Percentiles rank a stretch among this genome's conserved stretches.
phyloP scores from a whole-genome alignment of 2,888 invertebrate genomes.

The Macrophya annulata region DNA sequence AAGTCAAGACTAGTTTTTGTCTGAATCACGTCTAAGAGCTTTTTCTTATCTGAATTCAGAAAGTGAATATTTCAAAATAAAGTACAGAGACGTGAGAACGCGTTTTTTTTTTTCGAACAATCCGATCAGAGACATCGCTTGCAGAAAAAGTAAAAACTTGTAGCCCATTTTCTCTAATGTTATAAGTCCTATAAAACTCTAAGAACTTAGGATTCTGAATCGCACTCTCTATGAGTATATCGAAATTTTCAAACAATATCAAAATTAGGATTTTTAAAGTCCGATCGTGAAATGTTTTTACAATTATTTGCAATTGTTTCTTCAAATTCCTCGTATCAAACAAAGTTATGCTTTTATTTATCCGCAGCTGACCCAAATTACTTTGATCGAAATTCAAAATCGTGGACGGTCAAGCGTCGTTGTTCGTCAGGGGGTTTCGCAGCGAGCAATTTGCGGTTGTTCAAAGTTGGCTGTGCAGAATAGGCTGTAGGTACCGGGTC shows the following conservation, averaged over 20 bases:
- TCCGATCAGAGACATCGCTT: background rate
- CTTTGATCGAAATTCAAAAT: slow-evolving; percentile 29
- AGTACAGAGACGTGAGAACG: background rate
- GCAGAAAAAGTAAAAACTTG: background rate
- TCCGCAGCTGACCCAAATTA: background rate
- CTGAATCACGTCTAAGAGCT: background rate
- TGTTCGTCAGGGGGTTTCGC: slow-evolving; percentile 19
- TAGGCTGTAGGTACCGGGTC: background rate
- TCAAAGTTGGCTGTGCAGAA: slow-evolving; percentile 13
- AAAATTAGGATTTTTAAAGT: background rate
- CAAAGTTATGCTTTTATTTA: background rate
- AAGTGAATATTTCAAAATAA: background rate
- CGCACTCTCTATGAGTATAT: background rate
- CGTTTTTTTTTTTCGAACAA: background rate
- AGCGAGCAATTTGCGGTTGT: slow-evolving; percentile 30
- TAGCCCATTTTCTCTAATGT: background rate
- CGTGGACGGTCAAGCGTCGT: background rate
- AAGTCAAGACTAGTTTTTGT: background rate
- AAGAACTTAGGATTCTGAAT: background rate
- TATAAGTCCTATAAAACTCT: background rate
- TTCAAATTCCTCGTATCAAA: background rate
- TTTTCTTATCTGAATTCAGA: background rate
- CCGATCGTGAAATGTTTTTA: background rate
- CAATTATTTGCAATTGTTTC: background rate
- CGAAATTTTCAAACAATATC: background rate